Conservation (phyloP, 2,888 invertebrate genomes). For the Pegoplata infirma region DNA sequence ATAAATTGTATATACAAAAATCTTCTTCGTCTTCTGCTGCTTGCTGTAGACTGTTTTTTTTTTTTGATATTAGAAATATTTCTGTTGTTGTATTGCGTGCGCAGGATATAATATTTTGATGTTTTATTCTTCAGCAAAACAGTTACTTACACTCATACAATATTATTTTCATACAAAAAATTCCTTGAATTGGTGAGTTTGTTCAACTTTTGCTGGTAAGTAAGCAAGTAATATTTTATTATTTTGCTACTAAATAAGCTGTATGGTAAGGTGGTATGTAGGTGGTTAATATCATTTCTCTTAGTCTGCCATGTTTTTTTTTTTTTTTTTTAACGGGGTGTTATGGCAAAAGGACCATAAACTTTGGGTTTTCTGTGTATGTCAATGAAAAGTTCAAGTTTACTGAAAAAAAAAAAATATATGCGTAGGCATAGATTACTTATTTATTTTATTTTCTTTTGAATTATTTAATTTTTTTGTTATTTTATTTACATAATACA, state of each 20-base stretch:
- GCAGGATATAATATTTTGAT: slow-evolving; percentile 48
- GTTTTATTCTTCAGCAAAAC: not conserved
- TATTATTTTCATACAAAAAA: slow-evolving; percentile 3
- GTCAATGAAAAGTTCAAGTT: slow-evolving; percentile 23
- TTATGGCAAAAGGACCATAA: slow-evolving; percentile 3
- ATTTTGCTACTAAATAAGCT: not conserved
- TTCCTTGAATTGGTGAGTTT: slow-evolving; percentile 32
- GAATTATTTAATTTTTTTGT: too few species aligned
- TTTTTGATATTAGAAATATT: slow-evolving; percentile 21
- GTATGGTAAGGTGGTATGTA: not conserved
- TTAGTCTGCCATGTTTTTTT: not conserved
- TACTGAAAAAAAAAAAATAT: not conserved
- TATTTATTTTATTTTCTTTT: not conserved
- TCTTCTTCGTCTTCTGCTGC: not conserved
- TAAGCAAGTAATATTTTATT: not conserved
- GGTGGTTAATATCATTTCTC: not conserved
- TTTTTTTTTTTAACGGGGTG: too few species aligned
- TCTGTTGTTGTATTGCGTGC: slow-evolving; percentile 57
- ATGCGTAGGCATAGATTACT: not conserved
- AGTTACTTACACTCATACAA: not conserved
- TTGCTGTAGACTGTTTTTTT: slow-evolving; percentile 18
- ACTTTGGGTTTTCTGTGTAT: slow-evolving; percentile 14
- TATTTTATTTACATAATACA: too few species aligned
- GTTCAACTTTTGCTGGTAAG: slow-evolving; percentile 31
- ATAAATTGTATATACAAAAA: not conserved